phyloP scores from a whole-genome alignment of 2,797 vertebrate genomes.

The Orientallactaga sibirica region DNA sequence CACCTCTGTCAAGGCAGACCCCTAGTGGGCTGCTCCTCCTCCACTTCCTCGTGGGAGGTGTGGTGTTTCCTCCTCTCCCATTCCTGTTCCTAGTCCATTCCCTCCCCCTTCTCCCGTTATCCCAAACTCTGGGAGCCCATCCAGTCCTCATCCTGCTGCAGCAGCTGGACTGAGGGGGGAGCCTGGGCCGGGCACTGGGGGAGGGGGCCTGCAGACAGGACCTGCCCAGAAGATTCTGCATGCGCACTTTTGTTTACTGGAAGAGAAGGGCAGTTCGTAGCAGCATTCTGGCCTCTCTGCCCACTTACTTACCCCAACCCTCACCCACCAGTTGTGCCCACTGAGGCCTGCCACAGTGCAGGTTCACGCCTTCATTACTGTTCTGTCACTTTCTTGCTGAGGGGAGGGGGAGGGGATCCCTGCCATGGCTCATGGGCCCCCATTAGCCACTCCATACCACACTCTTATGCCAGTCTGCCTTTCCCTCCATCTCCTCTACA shows the following conservation, averaged over 20 bases:
- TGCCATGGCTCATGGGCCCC: background rate
- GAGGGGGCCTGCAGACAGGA: background rate
- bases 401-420: background rate
- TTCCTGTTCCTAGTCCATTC: background rate
- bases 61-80: background rate
- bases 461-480: background rate
- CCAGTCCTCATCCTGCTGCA: background rate
- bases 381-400: constrained; percentile 31
- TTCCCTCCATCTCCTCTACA: background rate
- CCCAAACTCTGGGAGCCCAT: background rate
- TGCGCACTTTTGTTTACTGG: constrained; percentile 88
- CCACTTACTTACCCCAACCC: background rate
- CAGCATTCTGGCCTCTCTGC: background rate
- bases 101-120: accelerated
- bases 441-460: background rate
- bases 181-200: background rate
- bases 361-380: constrained; percentile 18
- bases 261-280: constrained; percentile 7
- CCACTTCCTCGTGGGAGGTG: background rate
- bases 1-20: background rate
- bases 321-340: background rate
- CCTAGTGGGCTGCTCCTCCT: background rate
- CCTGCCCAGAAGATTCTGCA: constrained; percentile 75
- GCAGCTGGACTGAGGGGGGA: background rate
- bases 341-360: constrained; percentile 6